These are phyloP conservation scores for Ostrea denselamellosa DNA, from an alignment of 1,140 invertebrate genomes.

Conservation along the genomic window DNA sequence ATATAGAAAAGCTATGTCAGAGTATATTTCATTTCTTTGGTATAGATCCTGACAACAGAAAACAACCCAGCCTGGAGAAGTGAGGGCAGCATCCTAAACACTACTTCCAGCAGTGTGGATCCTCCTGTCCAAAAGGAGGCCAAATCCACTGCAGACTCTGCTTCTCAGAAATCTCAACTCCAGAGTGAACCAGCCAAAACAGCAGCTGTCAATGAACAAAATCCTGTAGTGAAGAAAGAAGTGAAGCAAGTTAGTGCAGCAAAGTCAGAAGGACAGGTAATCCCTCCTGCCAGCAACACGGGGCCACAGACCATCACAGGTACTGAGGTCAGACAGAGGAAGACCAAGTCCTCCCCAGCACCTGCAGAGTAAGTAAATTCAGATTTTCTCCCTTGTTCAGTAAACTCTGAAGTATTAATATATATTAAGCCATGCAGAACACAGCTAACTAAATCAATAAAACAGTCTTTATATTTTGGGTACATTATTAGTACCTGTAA, in stretches of 20 bases:
- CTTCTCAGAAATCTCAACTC: background rate
- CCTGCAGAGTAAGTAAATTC: constrained; percentile 49
- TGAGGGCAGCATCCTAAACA: constrained; percentile 58
- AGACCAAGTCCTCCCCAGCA: constrained; percentile 41
- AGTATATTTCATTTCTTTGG: constrained; percentile 8
- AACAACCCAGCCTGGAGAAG: constrained; percentile 62
- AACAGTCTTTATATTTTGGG: background rate
- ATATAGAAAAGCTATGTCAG: background rate
- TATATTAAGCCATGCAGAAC: too few relatives aligned
- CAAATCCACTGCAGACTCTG: constrained; percentile 42
- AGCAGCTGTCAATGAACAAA: constrained; percentile 15
- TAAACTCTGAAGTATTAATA: too few relatives aligned
- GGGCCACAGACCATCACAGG: constrained; percentile 27
- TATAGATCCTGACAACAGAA: constrained; percentile 70
- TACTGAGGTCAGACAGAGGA: constrained; percentile 63
- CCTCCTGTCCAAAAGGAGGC: constrained; percentile 39
- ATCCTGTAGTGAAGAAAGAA: constrained; percentile 37
- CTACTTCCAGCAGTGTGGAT: constrained; percentile 44
- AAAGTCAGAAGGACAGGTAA: constrained; percentile 48
- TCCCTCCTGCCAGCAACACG: constrained; percentile 52
- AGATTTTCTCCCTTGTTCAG: background rate
- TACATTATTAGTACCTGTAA: too few relatives aligned
- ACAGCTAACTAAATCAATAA: background rate
- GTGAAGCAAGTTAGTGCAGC: constrained; percentile 15
- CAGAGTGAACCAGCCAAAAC: constrained; percentile 14